A percentile compares a stretch with the other conserved stretches of the same genome.
Evolutionary conservation across 35 echinoderm and acorn worm species (phyloP).

Genomic region (Stichopus chloronotus): DNA sequence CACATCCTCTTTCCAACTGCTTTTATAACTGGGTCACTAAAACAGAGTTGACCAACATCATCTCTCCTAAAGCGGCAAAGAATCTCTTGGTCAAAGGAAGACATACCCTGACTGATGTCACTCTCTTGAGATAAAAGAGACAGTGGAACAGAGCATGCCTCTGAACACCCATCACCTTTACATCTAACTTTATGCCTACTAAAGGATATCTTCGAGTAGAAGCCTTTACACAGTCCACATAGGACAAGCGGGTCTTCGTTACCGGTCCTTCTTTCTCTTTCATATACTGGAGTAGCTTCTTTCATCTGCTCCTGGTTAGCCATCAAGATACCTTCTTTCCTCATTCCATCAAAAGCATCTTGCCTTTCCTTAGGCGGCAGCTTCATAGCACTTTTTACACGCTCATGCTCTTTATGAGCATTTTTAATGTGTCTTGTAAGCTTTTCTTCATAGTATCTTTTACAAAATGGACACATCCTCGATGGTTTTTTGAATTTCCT

Average conservation of each 20-base stretch:
- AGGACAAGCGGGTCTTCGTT: conserved; percentile 28
- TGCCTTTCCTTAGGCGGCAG: conserved; percentile 46
- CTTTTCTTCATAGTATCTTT: background rate
- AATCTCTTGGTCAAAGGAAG: conserved; percentile 6
- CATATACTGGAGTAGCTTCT: background rate
- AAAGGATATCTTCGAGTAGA: conserved; percentile 8
- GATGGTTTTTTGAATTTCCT: background rate
- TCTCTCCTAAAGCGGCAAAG: conserved; percentile 27
- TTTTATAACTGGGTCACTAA: background rate
- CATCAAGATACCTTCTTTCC: conserved; percentile 49
- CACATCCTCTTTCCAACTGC: conserved; percentile 40
- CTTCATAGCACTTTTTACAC: conserved; percentile 35
- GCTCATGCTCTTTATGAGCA: conserved; percentile 38
- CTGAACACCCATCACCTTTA: background rate
- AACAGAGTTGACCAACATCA: conserved; percentile 15
- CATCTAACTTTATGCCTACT: conserved; percentile 49
- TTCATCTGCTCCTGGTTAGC: conserved; percentile 18
- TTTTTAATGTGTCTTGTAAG: conserved; percentile 51
- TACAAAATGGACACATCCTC: conserved; percentile 13
- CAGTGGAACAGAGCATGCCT: conserved; percentile 1
- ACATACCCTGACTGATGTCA: background rate
- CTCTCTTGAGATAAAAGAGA: background rate
- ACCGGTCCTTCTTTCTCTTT: conserved; percentile 39
- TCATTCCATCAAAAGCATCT: conserved; percentile 32
- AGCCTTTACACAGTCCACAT: conserved; percentile 52